Base-by-base conservation (phyloP, 30 jellyfish, hydroid and myxozoan genomes). In the Aurelia coerulea region DNA sequence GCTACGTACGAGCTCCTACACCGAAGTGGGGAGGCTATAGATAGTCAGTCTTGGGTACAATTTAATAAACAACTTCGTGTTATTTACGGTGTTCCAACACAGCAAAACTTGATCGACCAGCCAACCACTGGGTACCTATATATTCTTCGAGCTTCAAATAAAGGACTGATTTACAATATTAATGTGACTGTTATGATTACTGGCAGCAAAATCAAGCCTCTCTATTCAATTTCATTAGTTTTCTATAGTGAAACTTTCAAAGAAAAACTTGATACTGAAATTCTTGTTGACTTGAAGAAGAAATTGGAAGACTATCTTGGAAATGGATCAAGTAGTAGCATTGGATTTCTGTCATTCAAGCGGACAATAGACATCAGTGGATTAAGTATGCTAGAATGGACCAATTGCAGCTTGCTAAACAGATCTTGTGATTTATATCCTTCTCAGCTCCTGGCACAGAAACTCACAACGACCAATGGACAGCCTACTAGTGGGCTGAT, bases 51-150 rank as follows among this genome's bases (percentile, higher is more conserved):
- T 0, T 93, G 98, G 98, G 66, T 95, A 6, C 99, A 90, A 68
- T 90, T 84, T 62, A 80, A 95, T 73, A 63, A n/a, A 1, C 18
- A 42, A 9, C 16, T 32, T 19, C 90, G 80, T 23, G 69, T 66
- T 13, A 29, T 95, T 11, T 86, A 90, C 58, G 99, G 99, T 15
- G 77, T 93, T 9, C 97, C 97, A 32, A 41, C 98, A 14, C 89
- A 63, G 50, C 33, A 11, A 65, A 83, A 73, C 12, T 29, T 72
- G 15, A 63, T 52, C 16, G 68, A 83, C 50, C 93, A 88, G 37
- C 96, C 98, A 76, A 62, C 23, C 35, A 50, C 42, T 52, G 98
- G 98, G 63, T 87, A 92, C 74, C 2, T 35, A n/a, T 91, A n/a
- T 59, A 62, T 82, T 50, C 62, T 93, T 3, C 69, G 77, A 83